Conservation (phyloP, 2,797 vertebrate species). For the Chloroceryle amazona region DNA sequence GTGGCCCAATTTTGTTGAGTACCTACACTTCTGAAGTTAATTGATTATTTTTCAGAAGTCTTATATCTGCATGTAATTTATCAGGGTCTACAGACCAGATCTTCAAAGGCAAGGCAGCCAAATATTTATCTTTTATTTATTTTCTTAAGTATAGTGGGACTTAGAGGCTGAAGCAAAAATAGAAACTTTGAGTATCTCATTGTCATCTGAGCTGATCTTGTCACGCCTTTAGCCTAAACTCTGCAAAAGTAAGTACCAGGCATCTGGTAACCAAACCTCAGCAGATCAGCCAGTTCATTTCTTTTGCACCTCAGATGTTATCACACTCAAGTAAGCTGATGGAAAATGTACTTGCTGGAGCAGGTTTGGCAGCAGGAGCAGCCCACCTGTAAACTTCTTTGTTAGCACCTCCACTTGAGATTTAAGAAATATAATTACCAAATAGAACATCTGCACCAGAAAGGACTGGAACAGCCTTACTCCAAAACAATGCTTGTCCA, state of each 20-base stretch:
- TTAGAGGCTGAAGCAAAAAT: neutral
- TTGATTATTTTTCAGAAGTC: neutral
- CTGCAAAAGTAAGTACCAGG: neutral
- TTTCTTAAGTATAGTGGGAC: neutral
- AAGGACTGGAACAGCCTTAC: neutral
- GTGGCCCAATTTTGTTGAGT: neutral
- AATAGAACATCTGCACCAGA: neutral
- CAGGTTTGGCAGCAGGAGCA: neutral
- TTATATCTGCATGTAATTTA: neutral
- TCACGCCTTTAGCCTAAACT: neutral
- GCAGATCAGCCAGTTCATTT: neutral
- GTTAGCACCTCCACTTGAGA: neutral
- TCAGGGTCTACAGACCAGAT: neutral
- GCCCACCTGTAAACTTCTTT: neutral
- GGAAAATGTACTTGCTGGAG: neutral
- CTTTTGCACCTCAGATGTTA: neutral
- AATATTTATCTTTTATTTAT: neutral
- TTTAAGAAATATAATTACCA: neutral
- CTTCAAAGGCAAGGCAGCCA: conserved; percentile 10
- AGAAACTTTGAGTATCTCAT: neutral
- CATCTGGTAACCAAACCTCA: neutral
- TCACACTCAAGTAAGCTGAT: neutral
- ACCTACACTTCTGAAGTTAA: neutral
- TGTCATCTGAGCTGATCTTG: neutral
- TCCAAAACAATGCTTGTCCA: neutral